Evolutionary conservation across 2,113 vertebrate genomes (phyloP).

Genomic region (Thamnaconus septentrionalis): DNA sequence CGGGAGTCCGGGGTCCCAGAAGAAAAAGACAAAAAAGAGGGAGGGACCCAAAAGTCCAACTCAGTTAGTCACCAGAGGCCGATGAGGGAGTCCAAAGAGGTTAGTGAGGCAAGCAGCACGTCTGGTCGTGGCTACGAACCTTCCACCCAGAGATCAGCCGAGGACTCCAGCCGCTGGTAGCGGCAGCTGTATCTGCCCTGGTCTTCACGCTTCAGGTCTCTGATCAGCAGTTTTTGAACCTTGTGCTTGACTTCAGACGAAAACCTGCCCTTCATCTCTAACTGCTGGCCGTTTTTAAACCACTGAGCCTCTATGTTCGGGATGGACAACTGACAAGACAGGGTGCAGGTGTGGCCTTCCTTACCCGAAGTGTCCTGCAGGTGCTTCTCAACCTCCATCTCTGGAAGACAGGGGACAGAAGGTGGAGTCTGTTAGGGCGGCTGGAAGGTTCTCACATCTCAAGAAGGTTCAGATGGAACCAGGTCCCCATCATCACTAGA

Average conservation of each 20-base stretch:
- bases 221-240: slow-evolving; percentile 90
- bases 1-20: slow-evolving; percentile 30
- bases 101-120: slow-evolving; percentile 64
- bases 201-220: slow-evolving; percentile 88
- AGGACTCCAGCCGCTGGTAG: slow-evolving; percentile 86
- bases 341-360: slow-evolving; percentile 86
- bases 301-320: slow-evolving; percentile 90
- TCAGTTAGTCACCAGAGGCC: slow-evolving; percentile 40
- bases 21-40: slow-evolving; percentile 45
- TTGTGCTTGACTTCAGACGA: slow-evolving; percentile 88
- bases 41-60: slow-evolving; percentile 5
- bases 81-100: slow-evolving; percentile 65
- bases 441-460: not conserved
- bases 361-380: slow-evolving; percentile 91
- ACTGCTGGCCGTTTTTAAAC: slow-evolving; percentile 88
- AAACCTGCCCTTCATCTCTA: slow-evolving; percentile 87
- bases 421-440: not conserved
- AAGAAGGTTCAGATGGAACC: not conserved
- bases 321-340: slow-evolving; percentile 92
- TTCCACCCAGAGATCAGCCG: slow-evolving; percentile 91
- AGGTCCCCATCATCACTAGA: no score
- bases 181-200: slow-evolving; percentile 89
- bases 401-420: slow-evolving; percentile 69
- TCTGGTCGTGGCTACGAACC: slow-evolving; percentile 68
- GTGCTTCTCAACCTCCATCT: slow-evolving; percentile 86